These are phyloP conservation scores for Antigone vipio DNA, from an alignment of 2,113 vertebrate genomes.

Conservation along the genomic window DNA sequence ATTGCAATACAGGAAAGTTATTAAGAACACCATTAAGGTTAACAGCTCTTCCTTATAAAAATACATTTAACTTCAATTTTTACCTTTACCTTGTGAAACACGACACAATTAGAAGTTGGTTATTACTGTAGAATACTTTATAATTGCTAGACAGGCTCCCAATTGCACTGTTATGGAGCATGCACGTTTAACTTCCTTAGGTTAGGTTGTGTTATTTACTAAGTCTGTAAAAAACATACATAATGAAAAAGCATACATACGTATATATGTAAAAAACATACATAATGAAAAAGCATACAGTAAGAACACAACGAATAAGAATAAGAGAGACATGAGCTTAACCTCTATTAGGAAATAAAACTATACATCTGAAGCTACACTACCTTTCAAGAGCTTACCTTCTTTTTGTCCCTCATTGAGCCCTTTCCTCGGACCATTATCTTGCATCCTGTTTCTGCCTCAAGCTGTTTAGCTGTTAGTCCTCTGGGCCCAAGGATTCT, in stretches of 20 bases:
- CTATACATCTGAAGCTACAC: not conserved
- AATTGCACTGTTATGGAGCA: not conserved
- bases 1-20: not conserved
- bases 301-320: not conserved
- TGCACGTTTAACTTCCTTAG: not conserved
- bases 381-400: constrained; percentile 77
- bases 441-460: constrained; percentile 98
- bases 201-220: not conserved
- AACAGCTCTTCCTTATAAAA: not conserved
- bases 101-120: not conserved
- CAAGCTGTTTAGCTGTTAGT: constrained; percentile 96
- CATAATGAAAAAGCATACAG: not conserved
- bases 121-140: not conserved
- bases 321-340: not conserved
- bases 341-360: not conserved
- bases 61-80: not conserved
- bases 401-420: constrained; percentile 99
- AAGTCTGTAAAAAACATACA: not conserved
- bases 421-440: constrained; percentile 99
- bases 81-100: not conserved
- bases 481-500: constrained; percentile 97
- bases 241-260: not conserved
- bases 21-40: not conserved
- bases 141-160: not conserved
- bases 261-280: not conserved